phyloP scores from a whole-genome alignment of 2,113 vertebrate species.

The Tonatia bakeri region DNA sequence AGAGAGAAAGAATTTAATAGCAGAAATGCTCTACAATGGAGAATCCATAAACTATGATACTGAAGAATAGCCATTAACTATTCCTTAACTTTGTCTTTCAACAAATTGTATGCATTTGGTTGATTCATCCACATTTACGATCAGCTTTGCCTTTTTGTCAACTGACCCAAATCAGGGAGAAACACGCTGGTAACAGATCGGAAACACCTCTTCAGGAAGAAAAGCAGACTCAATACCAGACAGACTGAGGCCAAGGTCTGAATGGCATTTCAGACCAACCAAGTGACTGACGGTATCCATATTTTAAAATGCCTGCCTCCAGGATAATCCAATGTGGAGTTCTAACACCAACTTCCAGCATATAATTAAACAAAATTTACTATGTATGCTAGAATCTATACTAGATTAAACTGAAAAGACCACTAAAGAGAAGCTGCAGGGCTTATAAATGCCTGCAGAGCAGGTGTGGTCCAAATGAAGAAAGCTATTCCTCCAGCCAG shows the following conservation, averaged over 20 bases:
- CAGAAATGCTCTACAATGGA: background rate
- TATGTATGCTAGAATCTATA: background rate
- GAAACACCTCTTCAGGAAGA: background rate
- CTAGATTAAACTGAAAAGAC: background rate
- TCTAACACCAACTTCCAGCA: background rate
- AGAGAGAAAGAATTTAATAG: background rate
- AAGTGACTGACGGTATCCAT: background rate
- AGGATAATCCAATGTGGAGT: background rate
- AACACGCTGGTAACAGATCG: background rate
- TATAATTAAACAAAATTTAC: background rate
- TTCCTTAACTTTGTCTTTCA: background rate
- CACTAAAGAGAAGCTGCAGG: background rate
- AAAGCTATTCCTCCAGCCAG: background rate
- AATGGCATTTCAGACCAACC: background rate
- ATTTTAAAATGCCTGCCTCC: background rate
- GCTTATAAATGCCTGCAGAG: background rate
- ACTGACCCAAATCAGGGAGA: background rate
- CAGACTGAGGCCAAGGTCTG: background rate
- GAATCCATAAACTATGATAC: background rate
- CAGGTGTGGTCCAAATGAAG: background rate
- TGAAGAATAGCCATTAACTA: background rate
- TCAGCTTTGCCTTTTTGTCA: background rate
- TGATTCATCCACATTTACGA: background rate
- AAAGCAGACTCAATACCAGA: background rate
- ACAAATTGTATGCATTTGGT: background rate